Conservation (phyloP, 92 coral and sea anemone genomes). For the Plumapathes pennacea region DNA sequence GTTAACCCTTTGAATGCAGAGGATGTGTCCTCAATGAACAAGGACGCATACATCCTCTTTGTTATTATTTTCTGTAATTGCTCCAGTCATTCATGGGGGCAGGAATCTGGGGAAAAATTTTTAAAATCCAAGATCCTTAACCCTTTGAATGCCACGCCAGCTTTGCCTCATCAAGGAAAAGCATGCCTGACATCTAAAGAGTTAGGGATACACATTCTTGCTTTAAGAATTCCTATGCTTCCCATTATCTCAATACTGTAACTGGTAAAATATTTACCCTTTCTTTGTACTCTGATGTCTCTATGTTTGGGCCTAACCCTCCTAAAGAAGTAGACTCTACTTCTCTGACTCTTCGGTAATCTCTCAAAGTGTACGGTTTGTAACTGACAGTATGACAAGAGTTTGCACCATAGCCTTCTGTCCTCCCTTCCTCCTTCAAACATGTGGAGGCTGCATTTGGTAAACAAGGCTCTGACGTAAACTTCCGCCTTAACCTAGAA, state of each 20-base stretch:
- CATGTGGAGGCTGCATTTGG: conserved; percentile 16
- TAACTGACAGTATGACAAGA: conserved; percentile 39
- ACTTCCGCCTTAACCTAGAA: conserved; percentile 40
- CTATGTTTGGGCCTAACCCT: conserved; percentile 73
- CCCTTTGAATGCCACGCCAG: neutral
- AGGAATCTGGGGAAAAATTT: too few relatives aligned
- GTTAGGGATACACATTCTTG: too few relatives aligned
- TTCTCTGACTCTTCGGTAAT: conserved; percentile 54
- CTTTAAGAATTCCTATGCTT: too few relatives aligned
- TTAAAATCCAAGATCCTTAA: neutral
- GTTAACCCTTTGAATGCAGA: too few relatives aligned
- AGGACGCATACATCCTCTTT: too few relatives aligned
- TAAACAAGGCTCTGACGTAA: conserved; percentile 59
- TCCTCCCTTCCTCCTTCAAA: conserved; percentile 7
- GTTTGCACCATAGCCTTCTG: conserved; percentile 15
- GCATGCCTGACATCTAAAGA: too few relatives aligned
- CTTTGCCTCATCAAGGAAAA: too few relatives aligned
- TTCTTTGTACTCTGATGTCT: conserved; percentile 62
- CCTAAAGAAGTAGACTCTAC: conserved; percentile 40
- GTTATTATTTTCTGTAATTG: too few relatives aligned
- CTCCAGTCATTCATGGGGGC: too few relatives aligned
- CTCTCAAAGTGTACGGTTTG: conserved; percentile 74
- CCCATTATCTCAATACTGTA: neutral
- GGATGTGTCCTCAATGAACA: too few relatives aligned
- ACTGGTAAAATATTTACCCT: conserved; percentile 36